Evolutionary conservation across 1,140 invertebrate genomes (phyloP).

Genomic region (Dendroctonus ponderosae): DNA sequence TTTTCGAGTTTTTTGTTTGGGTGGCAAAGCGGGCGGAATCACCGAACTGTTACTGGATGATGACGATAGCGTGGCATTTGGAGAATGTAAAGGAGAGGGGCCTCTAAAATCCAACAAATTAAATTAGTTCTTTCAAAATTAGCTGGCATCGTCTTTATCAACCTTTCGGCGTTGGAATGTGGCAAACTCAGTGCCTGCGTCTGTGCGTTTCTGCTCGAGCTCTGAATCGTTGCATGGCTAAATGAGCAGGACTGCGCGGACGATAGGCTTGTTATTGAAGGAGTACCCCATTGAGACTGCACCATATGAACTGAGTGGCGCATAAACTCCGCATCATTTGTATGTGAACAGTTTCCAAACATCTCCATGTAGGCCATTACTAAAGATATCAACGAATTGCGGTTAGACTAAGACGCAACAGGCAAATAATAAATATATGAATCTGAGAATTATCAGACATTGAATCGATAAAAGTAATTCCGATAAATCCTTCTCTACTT

Average conservation of each 20-base stretch:
- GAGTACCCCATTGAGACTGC: constrained; percentile 63
- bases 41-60: constrained; percentile 28
- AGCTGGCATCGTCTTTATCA: not conserved
- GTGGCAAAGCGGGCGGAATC: constrained; percentile 73
- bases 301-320: constrained; percentile 78
- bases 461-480: no score
- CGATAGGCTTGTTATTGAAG: constrained; percentile 46
- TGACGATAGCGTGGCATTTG: constrained; percentile 34
- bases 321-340: constrained; percentile 69
- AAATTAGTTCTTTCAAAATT: not conserved
- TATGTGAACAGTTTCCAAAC: constrained; percentile 84
- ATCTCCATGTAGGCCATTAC: constrained; percentile 96
- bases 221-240: constrained; percentile 46
- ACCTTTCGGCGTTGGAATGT: constrained; percentile 40
- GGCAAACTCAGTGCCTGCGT: constrained; percentile 51
- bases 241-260: constrained; percentile 63
- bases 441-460: no score
- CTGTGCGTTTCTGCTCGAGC: constrained; percentile 46
- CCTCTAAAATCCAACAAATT: constrained; percentile 29
- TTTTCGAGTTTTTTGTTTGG: constrained; percentile 56
- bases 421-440: no score
- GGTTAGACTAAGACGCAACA: constrained; percentile 8
- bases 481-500: no score
- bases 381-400: constrained; percentile 53
- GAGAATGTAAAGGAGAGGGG: constrained; percentile 44